A percentile compares a stretch with the other conserved stretches of the same genome.
Conservation (phyloP, 2,113 vertebrate genomes). For the Oncorhynchus kisutch region DNA sequence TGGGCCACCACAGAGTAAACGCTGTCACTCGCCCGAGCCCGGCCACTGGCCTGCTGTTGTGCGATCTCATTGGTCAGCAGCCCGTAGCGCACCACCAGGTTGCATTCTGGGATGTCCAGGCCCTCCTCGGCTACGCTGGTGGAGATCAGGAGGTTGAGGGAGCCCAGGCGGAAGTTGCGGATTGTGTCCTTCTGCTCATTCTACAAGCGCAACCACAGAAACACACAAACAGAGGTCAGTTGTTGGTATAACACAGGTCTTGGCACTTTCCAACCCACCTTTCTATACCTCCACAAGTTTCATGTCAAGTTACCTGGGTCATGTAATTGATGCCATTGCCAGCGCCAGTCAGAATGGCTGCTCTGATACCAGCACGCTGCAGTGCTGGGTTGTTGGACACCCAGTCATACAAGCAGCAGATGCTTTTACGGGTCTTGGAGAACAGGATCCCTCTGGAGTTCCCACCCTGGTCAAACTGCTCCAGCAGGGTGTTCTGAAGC, state of each 20-base stretch:
- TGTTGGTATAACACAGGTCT: neutral
- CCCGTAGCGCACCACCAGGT: constrained; percentile 87
- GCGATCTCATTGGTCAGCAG: constrained; percentile 93
- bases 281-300: neutral
- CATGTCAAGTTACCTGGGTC: constrained; percentile 81
- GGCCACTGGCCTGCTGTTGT: constrained; percentile 88
- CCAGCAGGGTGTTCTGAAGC: constrained; percentile 75
- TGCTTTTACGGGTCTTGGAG: constrained; percentile 80
- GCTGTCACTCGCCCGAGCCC: constrained; percentile 82
- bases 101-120: constrained; percentile 87
- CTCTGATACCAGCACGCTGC: constrained; percentile 57
- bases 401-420: constrained; percentile 81
- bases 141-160: constrained; percentile 87
- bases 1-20: constrained; percentile 84
- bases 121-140: constrained; percentile 93
- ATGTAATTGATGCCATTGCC: constrained; percentile 80
- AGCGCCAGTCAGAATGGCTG: constrained; percentile 75
- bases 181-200: constrained; percentile 79
- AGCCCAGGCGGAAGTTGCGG: constrained; percentile 71
- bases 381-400: constrained; percentile 65
- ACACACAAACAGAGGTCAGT: neutral
- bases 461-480: constrained; percentile 65
- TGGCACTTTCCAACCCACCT: neutral
- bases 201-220: constrained; percentile 53
- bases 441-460: constrained; percentile 82